Evolutionary conservation across 2,797 vertebrate genomes (phyloP).

Genomic region (Aselliscus stoliczkanus): DNA sequence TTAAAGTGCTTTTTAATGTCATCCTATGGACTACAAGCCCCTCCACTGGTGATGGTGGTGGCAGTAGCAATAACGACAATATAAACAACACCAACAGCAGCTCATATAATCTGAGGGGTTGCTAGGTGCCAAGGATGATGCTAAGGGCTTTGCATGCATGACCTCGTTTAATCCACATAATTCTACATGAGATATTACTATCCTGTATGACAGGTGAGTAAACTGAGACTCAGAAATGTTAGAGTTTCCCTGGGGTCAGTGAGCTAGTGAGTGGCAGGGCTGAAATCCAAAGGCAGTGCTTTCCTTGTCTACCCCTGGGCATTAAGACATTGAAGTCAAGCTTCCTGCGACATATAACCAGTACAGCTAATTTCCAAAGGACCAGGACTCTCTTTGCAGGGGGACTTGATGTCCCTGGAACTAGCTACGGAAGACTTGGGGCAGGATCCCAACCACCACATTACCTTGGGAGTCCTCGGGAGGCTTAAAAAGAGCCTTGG

Average conservation of each 20-base stretch:
- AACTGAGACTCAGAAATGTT: neutral
- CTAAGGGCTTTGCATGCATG: neutral
- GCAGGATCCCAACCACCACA: neutral
- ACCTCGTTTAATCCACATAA: neutral
- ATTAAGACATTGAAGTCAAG: neutral
- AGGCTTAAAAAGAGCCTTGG: constrained; percentile 95
- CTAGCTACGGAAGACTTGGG: neutral
- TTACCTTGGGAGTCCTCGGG: constrained; percentile 97
- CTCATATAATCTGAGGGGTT: neutral
- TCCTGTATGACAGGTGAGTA: neutral
- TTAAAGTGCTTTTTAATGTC: neutral
- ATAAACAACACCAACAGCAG: neutral
- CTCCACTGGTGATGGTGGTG: neutral
- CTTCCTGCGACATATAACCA: neutral
- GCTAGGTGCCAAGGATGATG: neutral
- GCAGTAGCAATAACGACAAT: neutral
- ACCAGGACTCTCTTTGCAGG: neutral
- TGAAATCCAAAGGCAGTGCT: neutral
- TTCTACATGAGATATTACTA: neutral
- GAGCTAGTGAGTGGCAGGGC: neutral
- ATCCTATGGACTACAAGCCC: neutral
- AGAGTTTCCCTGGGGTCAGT: neutral
- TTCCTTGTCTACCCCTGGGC: neutral
- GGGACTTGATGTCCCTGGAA: neutral
- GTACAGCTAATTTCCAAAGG: neutral